Conservation (phyloP, 2,797 vertebrate species). For the Jordanella pulchra region DNA sequence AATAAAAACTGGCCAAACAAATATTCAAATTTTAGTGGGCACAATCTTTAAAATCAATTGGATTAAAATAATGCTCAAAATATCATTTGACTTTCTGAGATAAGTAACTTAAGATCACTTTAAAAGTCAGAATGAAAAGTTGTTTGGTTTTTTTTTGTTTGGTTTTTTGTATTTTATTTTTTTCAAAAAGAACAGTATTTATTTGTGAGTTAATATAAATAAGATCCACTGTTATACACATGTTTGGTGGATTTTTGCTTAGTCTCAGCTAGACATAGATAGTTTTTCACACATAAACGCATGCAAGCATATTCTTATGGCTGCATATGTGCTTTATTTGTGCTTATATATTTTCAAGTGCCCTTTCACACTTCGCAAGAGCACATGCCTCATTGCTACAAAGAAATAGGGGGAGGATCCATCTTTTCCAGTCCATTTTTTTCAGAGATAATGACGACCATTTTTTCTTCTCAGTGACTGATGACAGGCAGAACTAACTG, state of each 20-base stretch:
- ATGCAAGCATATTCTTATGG: constrained; percentile 43
- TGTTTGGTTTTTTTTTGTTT: too few species aligned
- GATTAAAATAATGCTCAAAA: background rate
- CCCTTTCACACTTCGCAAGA: constrained; percentile 40
- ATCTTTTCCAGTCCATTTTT: constrained; percentile 75
- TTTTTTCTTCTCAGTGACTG: constrained; percentile 89
- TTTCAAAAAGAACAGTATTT: background rate
- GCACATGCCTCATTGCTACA: constrained; percentile 61
- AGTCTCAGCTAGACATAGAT: background rate
- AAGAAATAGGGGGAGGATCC: constrained; percentile 64
- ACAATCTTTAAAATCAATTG: background rate
- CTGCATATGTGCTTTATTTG: constrained; percentile 39
- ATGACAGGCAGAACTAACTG: constrained; percentile 97
- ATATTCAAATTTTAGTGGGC: background rate
- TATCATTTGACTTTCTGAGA: too few species aligned
- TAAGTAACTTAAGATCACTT: background rate
- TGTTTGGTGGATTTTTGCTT: background rate
- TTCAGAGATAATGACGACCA: constrained; percentile 92
- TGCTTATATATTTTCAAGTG: constrained; percentile 41
- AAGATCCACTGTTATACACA: background rate
- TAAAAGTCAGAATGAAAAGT: background rate
- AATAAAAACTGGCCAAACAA: too few species aligned
- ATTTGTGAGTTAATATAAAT: background rate
- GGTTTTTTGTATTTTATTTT: background rate
- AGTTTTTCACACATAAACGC: constrained; percentile 14